Percentiles rank a stretch among this genome's conserved stretches.
Conservation (phyloP, 2,888 invertebrate species). For the Drosophila borborema region DNA sequence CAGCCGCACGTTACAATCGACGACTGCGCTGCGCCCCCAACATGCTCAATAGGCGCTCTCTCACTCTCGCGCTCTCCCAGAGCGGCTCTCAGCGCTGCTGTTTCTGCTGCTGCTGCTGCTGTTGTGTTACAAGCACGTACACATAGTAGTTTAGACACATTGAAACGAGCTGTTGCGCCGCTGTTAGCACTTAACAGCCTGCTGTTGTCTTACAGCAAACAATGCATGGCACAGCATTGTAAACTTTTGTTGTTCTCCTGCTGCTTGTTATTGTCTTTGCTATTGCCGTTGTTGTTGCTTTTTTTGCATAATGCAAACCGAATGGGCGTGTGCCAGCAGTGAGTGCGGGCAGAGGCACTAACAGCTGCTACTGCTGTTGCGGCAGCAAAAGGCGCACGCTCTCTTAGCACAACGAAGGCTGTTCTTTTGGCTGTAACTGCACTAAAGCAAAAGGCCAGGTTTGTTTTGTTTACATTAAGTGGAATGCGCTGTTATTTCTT, state of each 20-base stretch:
- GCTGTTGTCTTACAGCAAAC: slow-evolving; percentile 39
- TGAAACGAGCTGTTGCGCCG: slow-evolving; percentile 51
- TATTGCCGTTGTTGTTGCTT: slow-evolving; percentile 21
- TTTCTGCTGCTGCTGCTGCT: slow-evolving; percentile 8
- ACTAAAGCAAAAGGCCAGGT: slow-evolving; percentile 17
- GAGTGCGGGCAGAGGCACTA: slow-evolving; percentile 2
- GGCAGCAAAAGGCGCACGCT: slow-evolving; percentile 43
- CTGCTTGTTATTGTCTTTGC: slow-evolving; percentile 13
- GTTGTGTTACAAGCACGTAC: slow-evolving; percentile 26
- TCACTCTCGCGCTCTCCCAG: slow-evolving; percentile 15
- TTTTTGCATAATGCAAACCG: slow-evolving; percentile 40
- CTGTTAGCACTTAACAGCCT: slow-evolving; percentile 50
- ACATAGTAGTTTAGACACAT: slow-evolving; percentile 39
- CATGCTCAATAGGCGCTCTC: slow-evolving; percentile 42
- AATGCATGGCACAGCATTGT: slow-evolving; percentile 38
- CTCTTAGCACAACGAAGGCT: slow-evolving; percentile 10
- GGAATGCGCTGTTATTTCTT: slow-evolving; percentile 34
- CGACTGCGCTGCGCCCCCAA: slow-evolving; percentile 51
- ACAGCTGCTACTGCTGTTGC: slow-evolving; percentile 8
- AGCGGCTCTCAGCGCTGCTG: slow-evolving; percentile 32
- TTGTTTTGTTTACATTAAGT: slow-evolving; percentile 54
- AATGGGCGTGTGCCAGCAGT: slow-evolving; percentile 32
- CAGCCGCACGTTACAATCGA: slow-evolving; percentile 48
- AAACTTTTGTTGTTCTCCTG: slow-evolving; percentile 37
- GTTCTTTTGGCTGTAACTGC: slow-evolving; percentile 3